Base-by-base conservation (phyloP, 2,888 invertebrate genomes). In the Scaptomyza tumidula region DNA sequence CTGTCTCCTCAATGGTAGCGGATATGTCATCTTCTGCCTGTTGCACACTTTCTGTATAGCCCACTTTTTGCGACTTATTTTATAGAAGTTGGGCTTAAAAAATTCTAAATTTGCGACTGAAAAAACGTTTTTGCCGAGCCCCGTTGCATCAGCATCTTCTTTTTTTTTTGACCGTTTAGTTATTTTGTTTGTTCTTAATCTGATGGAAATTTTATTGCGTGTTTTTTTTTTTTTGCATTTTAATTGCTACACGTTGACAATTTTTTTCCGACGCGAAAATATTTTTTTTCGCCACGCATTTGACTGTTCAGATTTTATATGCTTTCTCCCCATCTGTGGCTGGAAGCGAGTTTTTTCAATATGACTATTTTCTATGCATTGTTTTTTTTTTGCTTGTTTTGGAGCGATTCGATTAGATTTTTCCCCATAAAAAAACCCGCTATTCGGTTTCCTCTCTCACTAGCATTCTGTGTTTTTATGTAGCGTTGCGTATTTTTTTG, bases 381-480 rank as follows among this genome's bases (percentile, higher is more conserved):
- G 33, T 56, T 59, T 52, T 54, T 52, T 54, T 55, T 56, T 66
- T 75, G 57, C 55, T 78, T 59, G 41, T 78, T 88, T 87, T 68
- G 50, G 37, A 48, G 54, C 62, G 65, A 68, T 86, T 85, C 85
- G 89, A 88, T 85, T 88, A 88, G 85, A 79, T 71, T 88, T 88
- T 88, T 85, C 73, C 55, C 64, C 67, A 71, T 69, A 64, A 31
- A 35, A 70, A 70, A 78, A 71, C 69, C 44, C 64, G 49, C 50
- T 55, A 71, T 86, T 75, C 80, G 84, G 71, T 74, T 71, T 69
- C 68, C 59, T 58, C 57, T 57, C 45, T 59, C 41, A 45, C 55
- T 43, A 57, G 35, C 58, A 59, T 66, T 58, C 65, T 56, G 45
- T 53, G 46, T 67, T 76, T 77, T 73, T 70, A 65, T 70, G 61